These are phyloP conservation scores for Spodoptera picta DNA, from an alignment of 2,888 invertebrate species.

Conservation along the genomic window DNA sequence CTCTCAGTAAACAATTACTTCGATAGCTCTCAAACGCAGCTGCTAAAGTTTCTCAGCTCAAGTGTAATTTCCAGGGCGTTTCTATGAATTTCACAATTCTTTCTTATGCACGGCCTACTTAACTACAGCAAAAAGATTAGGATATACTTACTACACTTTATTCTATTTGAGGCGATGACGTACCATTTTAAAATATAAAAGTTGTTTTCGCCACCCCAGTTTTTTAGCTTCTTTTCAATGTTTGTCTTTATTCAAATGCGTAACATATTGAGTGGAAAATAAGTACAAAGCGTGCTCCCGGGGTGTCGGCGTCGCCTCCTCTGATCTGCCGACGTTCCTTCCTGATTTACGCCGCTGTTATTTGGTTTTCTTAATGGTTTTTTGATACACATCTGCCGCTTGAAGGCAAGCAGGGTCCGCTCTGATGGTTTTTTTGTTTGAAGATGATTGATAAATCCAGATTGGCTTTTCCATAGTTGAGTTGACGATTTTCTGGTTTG, in stretches of 20 bases:
- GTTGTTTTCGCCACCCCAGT: neutral
- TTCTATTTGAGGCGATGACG: too few species aligned
- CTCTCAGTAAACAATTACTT: too few species aligned
- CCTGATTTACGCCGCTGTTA: slow-evolving; percentile 71
- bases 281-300: slow-evolving; percentile 40
- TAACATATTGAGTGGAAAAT: slow-evolving; percentile 42
- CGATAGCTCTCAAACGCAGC: too few species aligned
- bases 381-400: slow-evolving; percentile 68
- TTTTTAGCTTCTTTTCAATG: slow-evolving; percentile 11
- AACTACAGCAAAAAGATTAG: too few species aligned
- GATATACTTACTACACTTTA: too few species aligned
- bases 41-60: too few species aligned
- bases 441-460: slow-evolving; percentile 9
- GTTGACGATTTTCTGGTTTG: too few species aligned
- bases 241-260: slow-evolving; percentile 33
- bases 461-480: slow-evolving; percentile 1
- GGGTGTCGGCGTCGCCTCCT: slow-evolving; percentile 46
- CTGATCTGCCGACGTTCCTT: slow-evolving; percentile 59
- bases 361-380: slow-evolving; percentile 73
- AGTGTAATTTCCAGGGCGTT: too few species aligned
- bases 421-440: slow-evolving; percentile 15
- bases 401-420: slow-evolving; percentile 16
- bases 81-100: too few species aligned
- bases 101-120: too few species aligned
- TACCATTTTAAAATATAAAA: too few species aligned